These are phyloP conservation scores for Thera obeliscata DNA, from an alignment of 2,888 invertebrate genomes.

Conservation along the genomic window DNA sequence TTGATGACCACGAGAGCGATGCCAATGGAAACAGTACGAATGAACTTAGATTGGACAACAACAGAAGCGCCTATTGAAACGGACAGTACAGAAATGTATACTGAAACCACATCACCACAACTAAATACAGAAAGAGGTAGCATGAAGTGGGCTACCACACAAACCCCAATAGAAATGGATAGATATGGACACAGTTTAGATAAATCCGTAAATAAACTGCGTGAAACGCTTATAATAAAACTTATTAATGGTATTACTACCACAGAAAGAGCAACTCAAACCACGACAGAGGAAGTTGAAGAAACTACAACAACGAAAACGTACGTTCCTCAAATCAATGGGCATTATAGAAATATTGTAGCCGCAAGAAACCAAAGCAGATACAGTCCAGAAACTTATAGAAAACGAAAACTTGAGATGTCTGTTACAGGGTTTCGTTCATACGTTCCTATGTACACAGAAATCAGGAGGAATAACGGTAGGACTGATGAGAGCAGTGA, in stretches of 20 bases:
- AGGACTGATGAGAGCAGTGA: conserved; percentile 32
- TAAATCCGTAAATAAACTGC: conserved; percentile 16
- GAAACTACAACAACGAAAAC: conserved; percentile 53
- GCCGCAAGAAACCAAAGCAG: conserved; percentile 51
- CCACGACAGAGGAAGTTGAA: conserved; percentile 38
- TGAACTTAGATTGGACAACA: conserved; percentile 21
- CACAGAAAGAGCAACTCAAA: conserved; percentile 27
- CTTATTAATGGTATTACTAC: conserved; percentile 58
- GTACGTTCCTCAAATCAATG: conserved; percentile 74
- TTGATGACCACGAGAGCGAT: conserved; percentile 26
- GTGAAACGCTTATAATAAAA: conserved; percentile 55
- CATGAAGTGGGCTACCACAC: conserved; percentile 25
- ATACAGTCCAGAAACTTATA: conserved; percentile 58
- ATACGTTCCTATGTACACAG: conserved; percentile 67
- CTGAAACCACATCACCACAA: conserved; percentile 20
- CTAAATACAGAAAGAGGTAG: conserved; percentile 22
- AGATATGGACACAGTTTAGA: conserved; percentile 31
- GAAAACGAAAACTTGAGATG: conserved; percentile 64
- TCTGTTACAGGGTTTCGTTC: conserved; percentile 57
- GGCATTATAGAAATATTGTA: conserved; percentile 69
- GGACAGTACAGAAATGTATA: neutral
- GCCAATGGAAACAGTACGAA: conserved; percentile 21
- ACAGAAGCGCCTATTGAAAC: conserved; percentile 18
- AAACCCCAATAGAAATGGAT: conserved; percentile 23
- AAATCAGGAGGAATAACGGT: conserved; percentile 69